Percentiles rank a stretch among this genome's conserved stretches.
phyloP scores from a whole-genome alignment of 2,888 invertebrate genomes.

The Autographa pulchrina region DNA sequence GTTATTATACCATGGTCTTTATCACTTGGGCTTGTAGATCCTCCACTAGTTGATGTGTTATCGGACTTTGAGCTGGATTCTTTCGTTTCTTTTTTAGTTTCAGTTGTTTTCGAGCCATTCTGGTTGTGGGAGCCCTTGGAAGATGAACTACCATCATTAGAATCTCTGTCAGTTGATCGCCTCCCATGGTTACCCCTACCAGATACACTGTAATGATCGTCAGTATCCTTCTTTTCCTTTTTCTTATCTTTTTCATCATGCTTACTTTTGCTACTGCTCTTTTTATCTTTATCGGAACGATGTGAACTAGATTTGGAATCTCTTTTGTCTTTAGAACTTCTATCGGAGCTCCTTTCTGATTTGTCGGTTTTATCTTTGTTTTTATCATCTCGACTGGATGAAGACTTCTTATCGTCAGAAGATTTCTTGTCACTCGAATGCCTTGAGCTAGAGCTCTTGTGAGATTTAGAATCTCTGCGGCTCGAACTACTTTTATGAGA shows the following conservation, averaged over 20 bases:
- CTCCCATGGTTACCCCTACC: constrained; percentile 91
- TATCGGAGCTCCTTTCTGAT: constrained; percentile 70
- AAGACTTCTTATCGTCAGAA: constrained; percentile 79
- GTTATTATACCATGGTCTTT: constrained; percentile 75
- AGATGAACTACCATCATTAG: constrained; percentile 92
- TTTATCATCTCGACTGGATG: constrained; percentile 63
- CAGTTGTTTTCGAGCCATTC: constrained; percentile 75
- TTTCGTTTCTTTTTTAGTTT: constrained; percentile 81
- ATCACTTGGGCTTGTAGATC: constrained; percentile 87
- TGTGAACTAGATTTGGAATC: constrained; percentile 78
- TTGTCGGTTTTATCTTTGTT: constrained; percentile 76
- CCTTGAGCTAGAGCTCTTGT: constrained; percentile 77
- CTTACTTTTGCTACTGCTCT: constrained; percentile 80
- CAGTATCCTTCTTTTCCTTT: constrained; percentile 88
- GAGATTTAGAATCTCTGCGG: constrained; percentile 78
- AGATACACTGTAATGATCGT: constrained; percentile 93
- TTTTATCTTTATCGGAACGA: constrained; percentile 84
- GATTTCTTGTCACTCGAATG: constrained; percentile 75
- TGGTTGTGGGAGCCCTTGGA: constrained; percentile 83
- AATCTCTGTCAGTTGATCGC: constrained; percentile 94
- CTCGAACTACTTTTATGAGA: constrained; percentile 80
- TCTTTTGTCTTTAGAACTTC: constrained; percentile 70
- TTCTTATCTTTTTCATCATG: constrained; percentile 84
- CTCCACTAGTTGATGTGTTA: constrained; percentile 83
- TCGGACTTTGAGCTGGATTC: constrained; percentile 82